A percentile compares a stretch with the other conserved stretches of the same genome.
Conservation (phyloP, 2,797 vertebrate species). For the Scyliorhinus canicula region DNA sequence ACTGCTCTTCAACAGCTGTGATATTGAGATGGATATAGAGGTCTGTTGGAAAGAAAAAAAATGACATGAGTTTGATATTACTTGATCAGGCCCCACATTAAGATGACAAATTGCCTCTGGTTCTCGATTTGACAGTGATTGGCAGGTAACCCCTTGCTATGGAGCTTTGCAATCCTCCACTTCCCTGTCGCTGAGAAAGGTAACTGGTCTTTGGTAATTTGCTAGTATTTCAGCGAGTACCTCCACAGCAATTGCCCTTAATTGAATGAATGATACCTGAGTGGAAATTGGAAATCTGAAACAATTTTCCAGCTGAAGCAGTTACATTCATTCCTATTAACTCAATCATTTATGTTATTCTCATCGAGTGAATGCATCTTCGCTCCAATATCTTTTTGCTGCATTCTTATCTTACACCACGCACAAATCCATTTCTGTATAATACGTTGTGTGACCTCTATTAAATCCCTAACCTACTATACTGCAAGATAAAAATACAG, state of each 20-base stretch:
- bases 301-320: constrained; percentile 22
- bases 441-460: neutral
- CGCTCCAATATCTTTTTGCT: neutral
- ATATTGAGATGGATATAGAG: neutral
- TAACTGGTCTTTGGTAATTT: constrained; percentile 13
- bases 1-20: constrained; percentile 10
- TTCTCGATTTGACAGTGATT: constrained; percentile 23
- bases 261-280: constrained; percentile 27
- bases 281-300: constrained; percentile 10
- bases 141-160: neutral
- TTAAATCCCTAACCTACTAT: neutral
- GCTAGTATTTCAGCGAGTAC: neutral
- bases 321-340: constrained; percentile 16
- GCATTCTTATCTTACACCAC: neutral
- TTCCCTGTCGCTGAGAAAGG: neutral
- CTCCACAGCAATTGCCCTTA: neutral
- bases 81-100: neutral
- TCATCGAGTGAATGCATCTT: neutral
- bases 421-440: constrained; percentile 14
- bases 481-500: neutral
- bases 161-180: neutral
- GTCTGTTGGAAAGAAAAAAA: neutral
- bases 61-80: constrained; percentile 9
- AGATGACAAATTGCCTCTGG: neutral
- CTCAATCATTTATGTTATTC: constrained; percentile 15